Conservation (phyloP, 2,113 vertebrate genomes). For the Mungos mungo region DNA sequence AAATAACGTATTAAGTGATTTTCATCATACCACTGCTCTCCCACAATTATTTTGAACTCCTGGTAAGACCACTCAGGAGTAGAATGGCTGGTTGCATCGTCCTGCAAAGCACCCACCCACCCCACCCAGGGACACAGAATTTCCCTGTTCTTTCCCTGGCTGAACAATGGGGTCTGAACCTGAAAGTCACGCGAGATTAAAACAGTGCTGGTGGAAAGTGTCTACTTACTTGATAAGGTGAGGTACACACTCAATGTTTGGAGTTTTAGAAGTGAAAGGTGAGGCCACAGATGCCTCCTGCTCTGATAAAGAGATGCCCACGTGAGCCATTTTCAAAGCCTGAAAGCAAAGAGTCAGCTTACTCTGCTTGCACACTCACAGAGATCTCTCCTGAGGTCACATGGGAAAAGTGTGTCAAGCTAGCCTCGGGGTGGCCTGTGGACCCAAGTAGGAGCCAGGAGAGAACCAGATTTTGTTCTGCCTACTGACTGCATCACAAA, state of each 20-base stretch:
- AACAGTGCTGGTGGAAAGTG: background rate
- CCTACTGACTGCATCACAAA: background rate
- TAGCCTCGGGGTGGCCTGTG: background rate
- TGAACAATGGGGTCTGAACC: background rate
- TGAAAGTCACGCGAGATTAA: background rate
- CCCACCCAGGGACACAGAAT: background rate
- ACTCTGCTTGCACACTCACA: background rate
- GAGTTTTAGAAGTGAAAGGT: constrained; percentile 86
- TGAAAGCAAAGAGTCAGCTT: constrained; percentile 79
- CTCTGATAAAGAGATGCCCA: constrained; percentile 87
- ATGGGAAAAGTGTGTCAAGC: background rate
- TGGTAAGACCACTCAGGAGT: background rate
- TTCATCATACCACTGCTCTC: background rate
- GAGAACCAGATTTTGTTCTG: background rate
- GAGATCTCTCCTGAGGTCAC: background rate
- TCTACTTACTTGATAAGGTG: constrained; percentile 86
- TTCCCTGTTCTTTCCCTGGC: background rate
- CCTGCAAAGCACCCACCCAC: background rate
- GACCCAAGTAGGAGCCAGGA: background rate
- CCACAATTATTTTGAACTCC: background rate
- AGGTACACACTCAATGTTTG: constrained; percentile 86
- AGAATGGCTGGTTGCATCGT: background rate
- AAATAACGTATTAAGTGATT: background rate
- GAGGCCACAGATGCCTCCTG: constrained; percentile 90
- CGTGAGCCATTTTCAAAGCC: constrained; percentile 90